These are phyloP conservation scores for Steatocranus sp. DNA, from an alignment of 2,797 vertebrate species.

Conservation along the genomic window DNA sequence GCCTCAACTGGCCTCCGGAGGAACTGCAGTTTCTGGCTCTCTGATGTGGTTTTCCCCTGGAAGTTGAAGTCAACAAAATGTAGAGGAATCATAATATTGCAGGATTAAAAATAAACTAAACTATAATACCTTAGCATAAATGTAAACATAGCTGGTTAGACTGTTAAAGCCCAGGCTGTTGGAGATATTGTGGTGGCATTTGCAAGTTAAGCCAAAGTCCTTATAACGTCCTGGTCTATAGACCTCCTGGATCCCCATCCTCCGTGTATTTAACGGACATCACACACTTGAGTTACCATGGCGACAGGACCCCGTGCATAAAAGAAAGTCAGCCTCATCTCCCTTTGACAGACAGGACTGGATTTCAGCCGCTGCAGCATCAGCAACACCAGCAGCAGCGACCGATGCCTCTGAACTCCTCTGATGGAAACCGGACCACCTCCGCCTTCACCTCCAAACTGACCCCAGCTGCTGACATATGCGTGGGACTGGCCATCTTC, in stretches of 20 bases:
- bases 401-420: conserved; percentile 32
- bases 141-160: not conserved
- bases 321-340: not conserved
- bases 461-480: conserved; percentile 50
- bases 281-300: conserved; percentile 17
- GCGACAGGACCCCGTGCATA: conserved; percentile 3
- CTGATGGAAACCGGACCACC: conserved; percentile 3
- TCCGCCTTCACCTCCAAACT: conserved; percentile 64
- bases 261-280: not conserved
- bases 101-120: not conserved
- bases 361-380: not conserved
- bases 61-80: not conserved
- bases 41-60: not conserved
- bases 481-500: conserved; percentile 63
- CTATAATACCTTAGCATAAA: not conserved
- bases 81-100: not conserved
- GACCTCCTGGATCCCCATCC: not conserved
- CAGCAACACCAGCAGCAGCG: not conserved
- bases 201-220: not conserved
- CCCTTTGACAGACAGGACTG: not conserved
- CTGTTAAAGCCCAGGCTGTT: not conserved
- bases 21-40: not conserved
- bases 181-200: not conserved
- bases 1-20: not conserved
- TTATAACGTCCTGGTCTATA: not conserved